phyloP scores from a whole-genome alignment of 2,797 vertebrate genomes.

The Jordanella pulchra region DNA sequence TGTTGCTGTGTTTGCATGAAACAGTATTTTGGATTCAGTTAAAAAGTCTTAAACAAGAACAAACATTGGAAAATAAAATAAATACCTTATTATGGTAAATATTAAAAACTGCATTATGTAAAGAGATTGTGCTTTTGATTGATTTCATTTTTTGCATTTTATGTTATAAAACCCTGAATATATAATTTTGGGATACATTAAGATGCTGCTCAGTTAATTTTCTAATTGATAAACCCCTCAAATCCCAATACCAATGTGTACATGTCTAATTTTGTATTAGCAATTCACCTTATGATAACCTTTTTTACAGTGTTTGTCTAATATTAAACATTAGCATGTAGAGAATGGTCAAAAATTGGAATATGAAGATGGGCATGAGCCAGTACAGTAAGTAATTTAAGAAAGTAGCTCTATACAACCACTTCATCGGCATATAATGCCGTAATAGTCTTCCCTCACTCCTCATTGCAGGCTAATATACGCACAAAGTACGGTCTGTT shows the following conservation, averaged over 20 bases:
- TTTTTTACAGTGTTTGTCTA: too few species aligned
- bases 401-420: too few species aligned
- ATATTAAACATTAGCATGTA: too few species aligned
- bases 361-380: too few species aligned
- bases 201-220: background rate
- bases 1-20: background rate
- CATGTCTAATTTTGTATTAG: background rate
- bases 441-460: too few species aligned
- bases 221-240: background rate
- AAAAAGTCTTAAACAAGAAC: background rate
- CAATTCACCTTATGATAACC: background rate
- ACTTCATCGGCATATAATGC: too few species aligned
- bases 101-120: slow-evolving; percentile 13
- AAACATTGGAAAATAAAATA: slow-evolving; percentile 6
- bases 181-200: background rate
- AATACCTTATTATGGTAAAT: slow-evolving; percentile 5
- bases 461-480: too few species aligned
- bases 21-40: slow-evolving; percentile 1
- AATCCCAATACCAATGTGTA: background rate
- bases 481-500: too few species aligned
- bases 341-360: too few species aligned
- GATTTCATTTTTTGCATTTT: slow-evolving; percentile 8
- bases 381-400: too few species aligned
- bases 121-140: slow-evolving; percentile 12
- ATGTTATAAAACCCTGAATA: background rate